phyloP scores from a whole-genome alignment of 2,113 vertebrate genomes.

The Porphyrio hochstetteri region DNA sequence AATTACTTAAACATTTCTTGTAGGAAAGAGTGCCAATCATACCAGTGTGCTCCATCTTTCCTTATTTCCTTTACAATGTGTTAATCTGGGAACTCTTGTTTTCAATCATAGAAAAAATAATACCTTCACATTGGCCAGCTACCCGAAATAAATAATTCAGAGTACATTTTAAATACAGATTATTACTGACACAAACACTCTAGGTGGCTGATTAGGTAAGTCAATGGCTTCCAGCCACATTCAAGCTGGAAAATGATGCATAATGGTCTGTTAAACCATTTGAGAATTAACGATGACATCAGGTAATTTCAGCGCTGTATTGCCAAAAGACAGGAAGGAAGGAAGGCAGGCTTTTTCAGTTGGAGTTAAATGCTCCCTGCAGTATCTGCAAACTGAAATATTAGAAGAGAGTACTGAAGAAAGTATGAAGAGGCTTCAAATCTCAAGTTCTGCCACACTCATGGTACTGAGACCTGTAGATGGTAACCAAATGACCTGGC shows the following conservation, averaged over 20 bases:
- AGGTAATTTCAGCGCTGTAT: neutral
- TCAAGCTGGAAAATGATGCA: neutral
- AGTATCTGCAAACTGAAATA: slow-evolving; percentile 29
- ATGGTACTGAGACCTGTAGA: neutral
- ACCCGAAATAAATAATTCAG: slow-evolving; percentile 19
- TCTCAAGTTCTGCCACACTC: neutral
- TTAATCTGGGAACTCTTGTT: neutral
- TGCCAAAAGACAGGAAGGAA: slow-evolving; percentile 57
- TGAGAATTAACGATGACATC: slow-evolving; percentile 41
- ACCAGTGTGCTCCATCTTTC: neutral
- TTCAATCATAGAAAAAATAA: neutral
- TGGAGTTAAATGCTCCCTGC: slow-evolving; percentile 29
- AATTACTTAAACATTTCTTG: neutral
- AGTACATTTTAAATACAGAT: slow-evolving; percentile 30
- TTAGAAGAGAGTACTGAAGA: neutral
- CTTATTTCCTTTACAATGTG: neutral
- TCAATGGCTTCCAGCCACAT: slow-evolving; percentile 50
- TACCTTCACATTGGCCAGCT: neutral
- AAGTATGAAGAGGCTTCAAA: neutral
- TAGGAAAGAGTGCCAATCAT: neutral
- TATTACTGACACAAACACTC: slow-evolving; percentile 48
- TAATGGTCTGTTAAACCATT: slow-evolving; percentile 42
- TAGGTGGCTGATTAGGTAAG: slow-evolving; percentile 50
- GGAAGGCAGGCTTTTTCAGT: neutral
- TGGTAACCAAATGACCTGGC: neutral